Base-by-base conservation (phyloP, 2,888 invertebrate genomes). In the Callosobruchus maculatus region DNA sequence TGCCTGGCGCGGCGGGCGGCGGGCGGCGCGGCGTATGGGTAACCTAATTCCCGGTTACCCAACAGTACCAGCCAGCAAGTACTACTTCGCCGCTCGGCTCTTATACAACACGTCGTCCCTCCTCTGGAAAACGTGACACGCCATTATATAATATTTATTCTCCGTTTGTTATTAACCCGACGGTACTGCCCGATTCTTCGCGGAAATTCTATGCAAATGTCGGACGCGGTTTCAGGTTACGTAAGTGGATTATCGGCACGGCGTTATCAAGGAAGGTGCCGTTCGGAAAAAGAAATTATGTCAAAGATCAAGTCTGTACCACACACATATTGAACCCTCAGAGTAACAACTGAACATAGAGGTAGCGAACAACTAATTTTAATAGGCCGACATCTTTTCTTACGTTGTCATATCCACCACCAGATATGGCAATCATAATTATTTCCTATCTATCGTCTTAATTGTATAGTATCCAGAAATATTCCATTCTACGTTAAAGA, bases 31-130 rank as follows among this genome's bases (percentile, higher is more conserved):
- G 1, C 49, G 49, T 49, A 49, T 49, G 18, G 49, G 78, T 82
- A 83, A 82, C 82, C 82, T 80, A 81, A 81, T 82, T 83, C 80
- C 74, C 74, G 76, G 76, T 79, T 79, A 78, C 79, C 74, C 75
- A 79, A 79, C 49, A 49, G 49, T 49, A 49, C 49, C 49, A 49
- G 49, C 49, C 49, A 49, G 49, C 18, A 49, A 49, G 49, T 49
- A 49, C 49, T 49, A 49, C 49, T 49, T 49, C 49, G 49, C 13
- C 13, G 76, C 75, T 49, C 49, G 49, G 13, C 49, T 49, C 49
- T 49, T 49, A 49, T 49, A 49, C 49, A 49, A 49, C 49, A 49
- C 49, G 13, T 49, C 49, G 49, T 49, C 49, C 49, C 49, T 49
- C 49, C 49, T 49, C 49, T 49, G 49, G 49, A 49, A 49, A 49